These are phyloP conservation scores for Microctenopoma stevenorrisi DNA, from an alignment of 2,797 vertebrate genomes.

Conservation along the genomic window DNA sequence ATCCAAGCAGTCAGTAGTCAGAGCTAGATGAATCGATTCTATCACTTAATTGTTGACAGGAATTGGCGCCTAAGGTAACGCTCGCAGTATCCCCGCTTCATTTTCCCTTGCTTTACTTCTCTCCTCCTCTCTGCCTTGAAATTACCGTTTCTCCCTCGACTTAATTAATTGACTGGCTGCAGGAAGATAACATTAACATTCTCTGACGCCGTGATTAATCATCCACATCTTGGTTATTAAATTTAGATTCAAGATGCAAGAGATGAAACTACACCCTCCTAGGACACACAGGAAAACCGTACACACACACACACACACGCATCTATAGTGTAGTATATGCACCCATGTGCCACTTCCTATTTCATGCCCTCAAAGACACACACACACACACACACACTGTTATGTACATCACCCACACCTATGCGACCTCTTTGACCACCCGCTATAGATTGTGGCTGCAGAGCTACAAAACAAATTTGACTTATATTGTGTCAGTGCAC, in stretches of 20 bases:
- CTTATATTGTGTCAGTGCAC: too few relatives aligned
- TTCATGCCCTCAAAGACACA: background rate
- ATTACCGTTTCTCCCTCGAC: background rate
- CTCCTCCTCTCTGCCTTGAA: background rate
- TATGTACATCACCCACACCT: background rate
- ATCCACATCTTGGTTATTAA: background rate
- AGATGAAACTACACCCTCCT: background rate
- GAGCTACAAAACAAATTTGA: too few relatives aligned
- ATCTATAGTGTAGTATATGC: background rate
- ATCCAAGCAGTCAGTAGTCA: background rate
- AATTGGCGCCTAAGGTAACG: background rate
- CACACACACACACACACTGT: background rate
- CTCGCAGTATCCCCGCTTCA: background rate
- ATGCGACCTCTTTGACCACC: too few relatives aligned
- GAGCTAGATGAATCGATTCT: background rate
- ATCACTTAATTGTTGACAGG: background rate
- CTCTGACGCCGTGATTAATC: background rate
- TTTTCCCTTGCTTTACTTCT: too few relatives aligned
- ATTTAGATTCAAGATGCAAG: background rate
- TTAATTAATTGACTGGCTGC: conserved; percentile 1
- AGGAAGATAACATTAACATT: background rate
- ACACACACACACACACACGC: background rate
- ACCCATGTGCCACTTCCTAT: background rate
- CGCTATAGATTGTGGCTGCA: too few relatives aligned
- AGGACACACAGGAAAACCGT: background rate